Conservation (phyloP, 2,888 invertebrate species). For the Tortricodes alternella region DNA sequence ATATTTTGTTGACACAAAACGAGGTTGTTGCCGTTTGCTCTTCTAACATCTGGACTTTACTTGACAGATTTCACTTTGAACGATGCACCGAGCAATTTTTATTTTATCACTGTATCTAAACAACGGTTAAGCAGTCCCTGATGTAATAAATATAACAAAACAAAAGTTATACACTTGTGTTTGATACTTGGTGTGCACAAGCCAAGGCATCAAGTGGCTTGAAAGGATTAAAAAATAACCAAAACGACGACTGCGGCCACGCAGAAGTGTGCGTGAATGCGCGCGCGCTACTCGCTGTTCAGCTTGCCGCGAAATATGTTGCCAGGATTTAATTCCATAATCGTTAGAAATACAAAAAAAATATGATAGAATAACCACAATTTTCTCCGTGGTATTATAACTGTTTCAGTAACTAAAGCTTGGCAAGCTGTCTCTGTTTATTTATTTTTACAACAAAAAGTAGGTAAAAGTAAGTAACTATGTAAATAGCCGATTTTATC, state of each 20-base stretch:
- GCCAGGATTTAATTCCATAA: conserved; percentile 23
- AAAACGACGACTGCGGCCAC: conserved; percentile 55
- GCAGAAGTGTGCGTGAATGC: conserved; percentile 76
- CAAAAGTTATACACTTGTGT: conserved; percentile 41
- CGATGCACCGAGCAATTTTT: conserved; percentile 41
- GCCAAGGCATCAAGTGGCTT: conserved; percentile 53
- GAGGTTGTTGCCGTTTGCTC: conserved; percentile 67
- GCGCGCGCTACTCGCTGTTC: conserved; percentile 43
- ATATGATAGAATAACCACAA: too few relatives aligned
- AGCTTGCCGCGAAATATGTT: conserved; percentile 27
- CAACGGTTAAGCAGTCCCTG: conserved; percentile 26
- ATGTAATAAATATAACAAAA: conserved; percentile 5
- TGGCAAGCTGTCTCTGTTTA: too few relatives aligned
- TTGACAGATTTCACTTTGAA: conserved; percentile 64
- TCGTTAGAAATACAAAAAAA: background rate
- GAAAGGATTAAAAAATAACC: conserved; percentile 60
- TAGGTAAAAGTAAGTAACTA: too few relatives aligned
- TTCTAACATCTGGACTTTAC: conserved; percentile 67
- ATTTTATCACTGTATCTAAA: conserved; percentile 38
- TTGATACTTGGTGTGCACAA: conserved; percentile 20
- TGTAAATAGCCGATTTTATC: too few relatives aligned
- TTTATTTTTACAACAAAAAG: too few relatives aligned
- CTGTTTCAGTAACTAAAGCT: too few relatives aligned
- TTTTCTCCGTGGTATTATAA: too few relatives aligned
- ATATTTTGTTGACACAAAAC: conserved; percentile 77